Base-by-base conservation (phyloP, 2,797 vertebrate genomes). In the Cuniculus paca region DNA sequence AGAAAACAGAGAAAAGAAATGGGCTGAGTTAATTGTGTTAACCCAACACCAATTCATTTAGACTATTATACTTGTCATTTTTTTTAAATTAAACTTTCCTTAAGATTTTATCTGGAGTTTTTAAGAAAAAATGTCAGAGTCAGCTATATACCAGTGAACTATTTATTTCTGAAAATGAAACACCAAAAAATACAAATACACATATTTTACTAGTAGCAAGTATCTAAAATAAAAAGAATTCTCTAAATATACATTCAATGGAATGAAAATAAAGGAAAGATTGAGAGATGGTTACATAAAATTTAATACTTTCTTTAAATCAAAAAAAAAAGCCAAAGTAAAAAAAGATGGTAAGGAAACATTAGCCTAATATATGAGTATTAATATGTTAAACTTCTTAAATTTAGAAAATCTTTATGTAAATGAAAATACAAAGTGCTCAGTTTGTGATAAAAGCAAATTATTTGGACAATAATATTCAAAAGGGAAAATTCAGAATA, bases 161-260 rank as follows among this genome's bases (percentile, higher is more conserved):
- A 65, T 39, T 75, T 95, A 58, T 72, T 34, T 72, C 56, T 92
- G 54, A 90, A 87, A 96, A 82, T 63, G 86, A 95, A 94, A 75
- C n/a, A 56, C 0, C 42, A 26, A 80, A 86, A 58, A 89, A 58
- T 89, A 56, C n/a, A 83, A 75, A 52, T 6, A 63, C 22, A 77
- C 5, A 26, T 52, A 85, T 42, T 58, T 92, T 2, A 52, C 19
- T 24, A 26, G 17, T 31, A 88, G 52, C 26, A 92, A 92, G 60
- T 52, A 88, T 75, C 10, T 81, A 54, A 95, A 94, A 78, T 72
- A 84, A 48, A 45, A 50, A 86, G 61, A 83, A 56, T 90, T 88
- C 86, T 84, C 36, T 24, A 72, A 75, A 93, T 39, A 84, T 24
- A 63, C 22, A 85, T 65, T 5, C 31, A 95, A 74, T 52, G 88